phyloP scores from a whole-genome alignment of 2,113 vertebrate species.

The Apaloderma vittatum region DNA sequence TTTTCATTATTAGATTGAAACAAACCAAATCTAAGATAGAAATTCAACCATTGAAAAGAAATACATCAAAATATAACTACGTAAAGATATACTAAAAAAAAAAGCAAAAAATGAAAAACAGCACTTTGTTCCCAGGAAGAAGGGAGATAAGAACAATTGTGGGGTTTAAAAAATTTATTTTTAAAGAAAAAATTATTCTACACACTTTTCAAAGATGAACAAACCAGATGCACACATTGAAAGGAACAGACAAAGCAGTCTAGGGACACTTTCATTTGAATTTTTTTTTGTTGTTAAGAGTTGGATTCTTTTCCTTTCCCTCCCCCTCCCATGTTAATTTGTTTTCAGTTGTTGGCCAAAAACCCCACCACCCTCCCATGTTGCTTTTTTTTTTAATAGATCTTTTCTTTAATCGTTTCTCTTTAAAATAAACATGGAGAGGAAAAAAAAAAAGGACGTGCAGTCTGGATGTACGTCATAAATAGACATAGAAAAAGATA shows the following conservation, averaged over 20 bases:
- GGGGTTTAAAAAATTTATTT: constrained; percentile 24
- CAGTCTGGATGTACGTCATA: constrained; percentile 94
- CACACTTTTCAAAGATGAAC: constrained; percentile 90
- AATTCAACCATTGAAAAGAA: constrained; percentile 86
- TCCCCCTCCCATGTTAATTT: constrained; percentile 23
- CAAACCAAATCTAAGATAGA: constrained; percentile 86
- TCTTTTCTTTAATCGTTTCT: constrained; percentile 74
- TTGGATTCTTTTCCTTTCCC: not conserved
- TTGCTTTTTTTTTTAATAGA: constrained; percentile 84
- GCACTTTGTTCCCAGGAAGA: constrained; percentile 82
- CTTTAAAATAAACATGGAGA: constrained; percentile 77
- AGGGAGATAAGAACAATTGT: constrained; percentile 69
- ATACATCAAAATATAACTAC: constrained; percentile 82
- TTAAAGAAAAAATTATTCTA: constrained; percentile 81
- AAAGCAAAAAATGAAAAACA: constrained; percentile 84
- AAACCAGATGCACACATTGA: constrained; percentile 92
- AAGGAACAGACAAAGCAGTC: constrained; percentile 85
- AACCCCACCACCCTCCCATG: constrained; percentile 61
- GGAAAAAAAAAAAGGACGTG: constrained; percentile 84
- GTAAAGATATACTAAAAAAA: constrained; percentile 81
- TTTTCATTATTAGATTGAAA: constrained; percentile 78
- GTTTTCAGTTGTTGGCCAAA: constrained; percentile 43
- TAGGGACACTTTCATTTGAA: constrained; percentile 75
- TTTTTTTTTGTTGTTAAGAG: not conserved
- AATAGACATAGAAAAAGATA: constrained; percentile 83